phyloP scores from a whole-genome alignment of 2,888 invertebrate species.

The Eupsilia transversa region DNA sequence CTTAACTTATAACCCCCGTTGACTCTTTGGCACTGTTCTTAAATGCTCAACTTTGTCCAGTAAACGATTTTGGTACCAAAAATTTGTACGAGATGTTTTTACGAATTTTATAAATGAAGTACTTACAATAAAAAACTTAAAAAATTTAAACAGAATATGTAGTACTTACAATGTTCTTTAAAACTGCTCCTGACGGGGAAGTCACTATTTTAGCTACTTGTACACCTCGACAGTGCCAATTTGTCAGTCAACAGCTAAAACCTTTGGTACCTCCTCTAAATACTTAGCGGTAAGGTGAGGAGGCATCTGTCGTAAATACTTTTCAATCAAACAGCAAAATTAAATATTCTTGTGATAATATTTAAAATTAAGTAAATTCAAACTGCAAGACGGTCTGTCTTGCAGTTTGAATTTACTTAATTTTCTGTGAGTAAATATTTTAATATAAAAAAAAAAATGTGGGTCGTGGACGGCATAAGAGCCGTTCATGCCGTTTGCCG shows the following conservation, averaged over 20 bases:
- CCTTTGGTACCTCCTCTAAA: conserved; percentile 22
- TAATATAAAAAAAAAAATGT: not conserved
- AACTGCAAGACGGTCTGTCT: too few species aligned
- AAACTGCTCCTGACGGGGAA: conserved; percentile 10
- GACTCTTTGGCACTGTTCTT: conserved; percentile 58
- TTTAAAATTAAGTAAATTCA: not conserved
- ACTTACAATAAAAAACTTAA: not conserved
- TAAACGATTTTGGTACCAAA: not conserved
- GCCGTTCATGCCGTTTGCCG: not conserved
- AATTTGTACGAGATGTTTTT: conserved; percentile 22
- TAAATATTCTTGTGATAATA: not conserved
- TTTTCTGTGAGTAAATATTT: not conserved
- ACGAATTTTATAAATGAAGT: conserved; percentile 20
- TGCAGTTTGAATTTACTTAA: too few species aligned
- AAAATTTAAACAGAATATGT: not conserved
- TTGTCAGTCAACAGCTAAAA: conserved; percentile 36
- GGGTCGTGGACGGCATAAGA: not conserved
- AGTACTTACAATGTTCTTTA: too few species aligned
- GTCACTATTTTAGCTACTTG: conserved; percentile 35
- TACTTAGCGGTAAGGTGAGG: conserved; percentile 1
- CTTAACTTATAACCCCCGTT: conserved; percentile 29
- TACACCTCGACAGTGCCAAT: conserved; percentile 51
- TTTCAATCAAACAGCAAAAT: not conserved
- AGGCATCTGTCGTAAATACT: conserved; percentile 32
- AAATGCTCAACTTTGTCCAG: conserved; percentile 21